These are phyloP conservation scores for Syngnathus scovelli DNA, from an alignment of 2,113 vertebrate genomes.

Conservation along the genomic window DNA sequence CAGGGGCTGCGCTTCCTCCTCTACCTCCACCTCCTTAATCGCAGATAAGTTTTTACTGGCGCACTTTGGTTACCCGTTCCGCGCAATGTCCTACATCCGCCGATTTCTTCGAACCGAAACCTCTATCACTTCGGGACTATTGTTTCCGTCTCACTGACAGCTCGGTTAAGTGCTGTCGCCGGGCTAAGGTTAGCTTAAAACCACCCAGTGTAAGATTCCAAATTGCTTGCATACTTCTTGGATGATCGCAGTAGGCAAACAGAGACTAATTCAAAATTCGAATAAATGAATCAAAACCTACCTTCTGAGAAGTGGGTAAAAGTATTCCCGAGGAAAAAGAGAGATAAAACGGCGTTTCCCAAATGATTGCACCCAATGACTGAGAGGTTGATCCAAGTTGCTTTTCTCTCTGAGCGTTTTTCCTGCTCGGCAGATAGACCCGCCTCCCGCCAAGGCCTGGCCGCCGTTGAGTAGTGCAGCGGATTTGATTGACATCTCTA, in stretches of 20 bases:
- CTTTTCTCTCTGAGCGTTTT: slow-evolving; percentile 31
- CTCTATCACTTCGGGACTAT: not conserved
- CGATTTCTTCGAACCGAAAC: not conserved
- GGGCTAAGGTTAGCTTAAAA: slow-evolving; percentile 35
- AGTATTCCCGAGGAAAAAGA: slow-evolving; percentile 42
- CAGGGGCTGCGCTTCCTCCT: slow-evolving; percentile 47
- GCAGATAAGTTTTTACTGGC: slow-evolving; percentile 56
- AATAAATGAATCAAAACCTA: slow-evolving; percentile 29
- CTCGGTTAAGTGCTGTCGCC: not conserved
- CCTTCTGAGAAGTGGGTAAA: slow-evolving; percentile 51
- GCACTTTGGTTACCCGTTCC: slow-evolving; percentile 52
- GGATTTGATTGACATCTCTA: slow-evolving; percentile 12
- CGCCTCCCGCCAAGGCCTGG: slow-evolving; percentile 30
- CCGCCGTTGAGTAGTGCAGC: slow-evolving; percentile 13
- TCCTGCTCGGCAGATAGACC: slow-evolving; percentile 19
- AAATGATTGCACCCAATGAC: slow-evolving; percentile 41
- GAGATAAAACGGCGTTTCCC: slow-evolving; percentile 41
- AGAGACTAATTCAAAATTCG: not conserved
- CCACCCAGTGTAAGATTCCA: slow-evolving; percentile 14
- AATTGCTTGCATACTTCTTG: slow-evolving; percentile 57
- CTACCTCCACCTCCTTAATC: slow-evolving; percentile 44
- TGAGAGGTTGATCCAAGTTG: slow-evolving; percentile 41
- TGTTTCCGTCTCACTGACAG: slow-evolving; percentile 15
- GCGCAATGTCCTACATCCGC: slow-evolving; percentile 20
- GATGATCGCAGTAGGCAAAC: slow-evolving; percentile 26